These are phyloP conservation scores for Zalophus californianus DNA, from an alignment of 2,797 vertebrate genomes.

Conservation along the genomic window DNA sequence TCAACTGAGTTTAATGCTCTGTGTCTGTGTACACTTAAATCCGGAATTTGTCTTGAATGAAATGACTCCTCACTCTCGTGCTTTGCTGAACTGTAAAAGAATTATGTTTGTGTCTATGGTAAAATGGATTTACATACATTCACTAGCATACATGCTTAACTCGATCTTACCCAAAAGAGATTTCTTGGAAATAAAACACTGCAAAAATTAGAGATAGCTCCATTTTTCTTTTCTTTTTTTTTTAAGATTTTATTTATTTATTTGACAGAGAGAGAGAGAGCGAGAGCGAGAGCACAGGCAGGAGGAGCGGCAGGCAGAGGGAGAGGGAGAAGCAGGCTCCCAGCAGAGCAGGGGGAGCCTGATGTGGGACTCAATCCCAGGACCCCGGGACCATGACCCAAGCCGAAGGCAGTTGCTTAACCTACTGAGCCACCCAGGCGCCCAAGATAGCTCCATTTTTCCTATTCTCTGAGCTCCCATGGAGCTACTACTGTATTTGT, in stretches of 20 bases:
- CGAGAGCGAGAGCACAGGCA: too few species aligned
- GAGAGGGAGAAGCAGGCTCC: too few species aligned
- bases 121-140: not conserved
- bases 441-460: not conserved
- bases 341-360: too few species aligned
- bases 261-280: too few species aligned
- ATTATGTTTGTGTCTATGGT: not conserved
- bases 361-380: too few species aligned
- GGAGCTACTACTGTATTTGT: not conserved
- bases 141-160: not conserved
- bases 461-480: not conserved
- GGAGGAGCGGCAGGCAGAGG: too few species aligned
- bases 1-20: not conserved
- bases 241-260: too few species aligned
- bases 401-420: too few species aligned
- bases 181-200: slow-evolving; percentile 10
- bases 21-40: not conserved
- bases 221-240: too few species aligned
- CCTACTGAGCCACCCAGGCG: too few species aligned
- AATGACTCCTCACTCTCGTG: not conserved
- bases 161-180: not conserved
- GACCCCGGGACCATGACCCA: too few species aligned
- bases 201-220: not conserved
- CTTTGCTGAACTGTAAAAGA: slow-evolving; percentile 46
- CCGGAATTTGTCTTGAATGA: not conserved